Percentiles rank a stretch among this genome's conserved stretches.
These are phyloP conservation scores for Lagria hirta DNA, from an alignment of 2,888 invertebrate genomes.

Conservation along the genomic window DNA sequence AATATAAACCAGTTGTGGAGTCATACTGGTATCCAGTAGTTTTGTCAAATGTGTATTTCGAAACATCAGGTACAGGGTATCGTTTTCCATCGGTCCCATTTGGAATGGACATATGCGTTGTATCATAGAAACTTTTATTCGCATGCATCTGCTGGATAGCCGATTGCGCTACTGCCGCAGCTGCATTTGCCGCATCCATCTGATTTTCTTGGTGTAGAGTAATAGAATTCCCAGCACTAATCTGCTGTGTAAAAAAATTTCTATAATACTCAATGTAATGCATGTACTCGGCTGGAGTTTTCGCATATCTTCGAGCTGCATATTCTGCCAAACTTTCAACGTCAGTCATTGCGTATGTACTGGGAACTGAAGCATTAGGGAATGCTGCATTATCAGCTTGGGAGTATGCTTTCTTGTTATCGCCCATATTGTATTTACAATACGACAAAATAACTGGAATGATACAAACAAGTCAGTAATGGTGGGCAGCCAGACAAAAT, in stretches of 20 bases:
- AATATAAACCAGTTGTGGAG: conserved; percentile 88
- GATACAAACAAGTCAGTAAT: too few relatives aligned
- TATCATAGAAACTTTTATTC: conserved; percentile 53
- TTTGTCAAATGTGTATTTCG: conserved; percentile 91
- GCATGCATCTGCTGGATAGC: conserved; percentile 71
- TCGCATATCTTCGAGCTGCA: conserved; percentile 73
- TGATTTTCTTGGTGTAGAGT: conserved; percentile 58
- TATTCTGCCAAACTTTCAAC: conserved; percentile 75
- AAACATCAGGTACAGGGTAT: conserved; percentile 81
- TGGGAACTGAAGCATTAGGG: conserved; percentile 51
- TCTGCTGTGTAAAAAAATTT: conserved; percentile 69
- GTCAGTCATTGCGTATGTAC: conserved; percentile 63
- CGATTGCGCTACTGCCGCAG: conserved; percentile 86
- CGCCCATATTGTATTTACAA: conserved; percentile 59
- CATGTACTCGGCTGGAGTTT: conserved; percentile 68
- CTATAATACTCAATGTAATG: conserved; percentile 72
- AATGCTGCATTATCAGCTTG: conserved; percentile 52
- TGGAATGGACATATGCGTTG: conserved; percentile 56
- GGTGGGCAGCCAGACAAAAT: too few relatives aligned
- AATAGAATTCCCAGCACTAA: conserved; percentile 60
- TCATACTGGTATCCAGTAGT: conserved; percentile 97
- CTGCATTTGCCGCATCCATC: conserved; percentile 79
- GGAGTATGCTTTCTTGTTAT: conserved; percentile 52
- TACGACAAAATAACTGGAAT: conserved; percentile 58
- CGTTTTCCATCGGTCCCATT: conserved; percentile 67